Evolutionary conservation across 2,888 invertebrate species (phyloP).

Genomic region (Troilus luridus): DNA sequence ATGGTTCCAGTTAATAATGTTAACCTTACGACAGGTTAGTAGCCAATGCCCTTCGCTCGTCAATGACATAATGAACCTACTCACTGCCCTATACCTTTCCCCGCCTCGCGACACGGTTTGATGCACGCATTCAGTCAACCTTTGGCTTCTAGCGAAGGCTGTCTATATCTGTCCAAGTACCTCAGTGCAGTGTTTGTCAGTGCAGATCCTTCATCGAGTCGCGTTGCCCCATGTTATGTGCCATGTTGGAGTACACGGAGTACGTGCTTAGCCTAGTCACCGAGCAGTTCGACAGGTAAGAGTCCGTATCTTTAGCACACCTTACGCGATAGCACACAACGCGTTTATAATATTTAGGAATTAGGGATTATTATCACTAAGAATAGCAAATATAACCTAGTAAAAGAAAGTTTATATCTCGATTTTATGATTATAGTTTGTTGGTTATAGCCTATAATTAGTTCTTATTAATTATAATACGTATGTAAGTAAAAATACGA

Average conservation of each 20-base stretch:
- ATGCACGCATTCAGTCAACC: background rate
- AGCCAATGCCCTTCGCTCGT: background rate
- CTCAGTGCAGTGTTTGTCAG: background rate
- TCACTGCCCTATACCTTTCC: background rate
- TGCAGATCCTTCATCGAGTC: background rate
- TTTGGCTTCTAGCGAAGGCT: background rate
- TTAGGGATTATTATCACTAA: background rate
- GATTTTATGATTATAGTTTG: too few relatives aligned
- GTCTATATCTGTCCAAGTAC: too few relatives aligned
- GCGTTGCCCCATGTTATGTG: background rate
- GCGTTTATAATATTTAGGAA: too few relatives aligned
- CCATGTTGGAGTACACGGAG: conserved; percentile 40
- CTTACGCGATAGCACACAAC: too few relatives aligned
- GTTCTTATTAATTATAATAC: too few relatives aligned
- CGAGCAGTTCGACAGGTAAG: conserved; percentile 33
- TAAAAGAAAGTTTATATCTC: too few relatives aligned
- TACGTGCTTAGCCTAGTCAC: background rate
- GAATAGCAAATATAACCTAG: background rate
- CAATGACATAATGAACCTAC: background rate
- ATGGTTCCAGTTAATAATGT: background rate
- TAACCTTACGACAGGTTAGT: background rate
- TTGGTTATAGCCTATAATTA: too few relatives aligned
- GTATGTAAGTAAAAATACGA: too few relatives aligned
- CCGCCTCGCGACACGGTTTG: background rate
- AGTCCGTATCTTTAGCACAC: too few relatives aligned